Conservation (phyloP, 2,113 vertebrate genomes). For the Oryzias curvinotus region DNA sequence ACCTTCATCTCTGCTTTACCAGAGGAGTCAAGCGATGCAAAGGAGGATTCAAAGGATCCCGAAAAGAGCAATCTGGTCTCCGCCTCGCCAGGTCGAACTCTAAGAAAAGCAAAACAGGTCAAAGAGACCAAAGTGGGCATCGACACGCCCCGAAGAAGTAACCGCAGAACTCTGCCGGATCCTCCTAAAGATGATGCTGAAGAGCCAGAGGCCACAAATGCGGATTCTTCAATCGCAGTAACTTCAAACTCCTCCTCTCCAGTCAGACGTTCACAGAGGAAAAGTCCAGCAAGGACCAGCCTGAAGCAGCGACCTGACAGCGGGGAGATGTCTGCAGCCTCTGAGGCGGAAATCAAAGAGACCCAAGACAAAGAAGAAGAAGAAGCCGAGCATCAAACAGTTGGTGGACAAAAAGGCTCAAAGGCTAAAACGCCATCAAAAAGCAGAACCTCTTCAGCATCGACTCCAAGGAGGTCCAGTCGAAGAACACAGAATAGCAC, state of each 20-base stretch:
- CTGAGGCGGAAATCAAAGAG: conserved; percentile 10
- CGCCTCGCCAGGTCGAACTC: conserved; percentile 50
- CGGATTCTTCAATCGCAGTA: conserved; percentile 23
- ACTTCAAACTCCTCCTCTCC: conserved; percentile 57
- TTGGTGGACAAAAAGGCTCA: conserved; percentile 10
- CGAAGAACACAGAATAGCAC: conserved; percentile 34
- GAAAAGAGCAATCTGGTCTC: conserved; percentile 40
- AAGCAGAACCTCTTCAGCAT: conserved; percentile 27
- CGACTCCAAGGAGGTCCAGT: conserved; percentile 63
- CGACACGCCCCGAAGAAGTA: conserved; percentile 51
- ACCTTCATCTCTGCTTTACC: conserved; percentile 40
- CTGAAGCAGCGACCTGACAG: background rate
- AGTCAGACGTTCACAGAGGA: conserved; percentile 63
- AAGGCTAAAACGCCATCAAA: conserved; percentile 38
- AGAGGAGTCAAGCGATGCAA: conserved; percentile 57
- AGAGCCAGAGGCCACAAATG: background rate
- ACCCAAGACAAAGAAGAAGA: conserved; percentile 15
- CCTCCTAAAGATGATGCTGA: background rate
- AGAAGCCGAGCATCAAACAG: background rate
- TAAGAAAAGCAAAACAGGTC: conserved; percentile 46
- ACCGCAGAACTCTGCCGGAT: conserved; percentile 36
- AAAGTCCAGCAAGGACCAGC: conserved; percentile 11
- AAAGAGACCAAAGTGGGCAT: conserved; percentile 22
- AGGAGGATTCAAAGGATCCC: conserved; percentile 46
- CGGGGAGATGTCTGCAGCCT: conserved; percentile 35